A percentile compares a stretch with the other conserved stretches of the same genome.
phyloP scores from a whole-genome alignment of 2,113 vertebrate species.

The Callopanchax toddi region DNA sequence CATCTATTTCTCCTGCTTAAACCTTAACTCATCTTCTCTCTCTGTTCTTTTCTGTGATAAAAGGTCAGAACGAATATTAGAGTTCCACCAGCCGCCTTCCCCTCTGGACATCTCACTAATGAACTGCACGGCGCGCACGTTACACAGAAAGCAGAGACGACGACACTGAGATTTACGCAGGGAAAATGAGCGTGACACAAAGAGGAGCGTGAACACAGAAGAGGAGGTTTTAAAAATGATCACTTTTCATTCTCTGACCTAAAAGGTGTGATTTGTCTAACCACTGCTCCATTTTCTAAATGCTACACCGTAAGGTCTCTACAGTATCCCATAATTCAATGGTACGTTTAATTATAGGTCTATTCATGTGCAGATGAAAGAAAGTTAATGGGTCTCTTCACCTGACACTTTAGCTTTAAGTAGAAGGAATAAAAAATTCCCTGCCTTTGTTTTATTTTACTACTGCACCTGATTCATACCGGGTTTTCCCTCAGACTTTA shows the following conservation, averaged over 20 bases:
- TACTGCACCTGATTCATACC: constrained; percentile 22
- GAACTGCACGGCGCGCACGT: constrained; percentile 54
- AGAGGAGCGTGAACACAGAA: constrained; percentile 3
- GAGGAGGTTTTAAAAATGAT: constrained; percentile 25
- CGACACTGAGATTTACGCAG: constrained; percentile 36
- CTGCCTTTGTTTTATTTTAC: constrained; percentile 14
- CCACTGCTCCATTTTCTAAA: constrained; percentile 23
- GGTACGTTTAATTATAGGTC: constrained; percentile 54
- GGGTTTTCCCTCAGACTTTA: constrained; percentile 60
- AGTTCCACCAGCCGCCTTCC: constrained; percentile 69
- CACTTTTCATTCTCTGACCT: constrained; percentile 13
- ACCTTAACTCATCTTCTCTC: constrained; percentile 29
- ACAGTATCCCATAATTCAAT: constrained; percentile 6
- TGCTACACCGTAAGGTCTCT: neutral
- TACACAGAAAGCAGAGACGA: constrained; percentile 52
- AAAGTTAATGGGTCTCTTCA: constrained; percentile 12
- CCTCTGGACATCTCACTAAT: constrained; percentile 70
- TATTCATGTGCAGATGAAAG: constrained; percentile 6
- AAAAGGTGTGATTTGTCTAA: constrained; percentile 41
- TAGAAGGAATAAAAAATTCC: constrained; percentile 14
- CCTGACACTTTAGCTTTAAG: constrained; percentile 17
- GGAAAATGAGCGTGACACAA: constrained; percentile 51
- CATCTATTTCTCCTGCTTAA: neutral
- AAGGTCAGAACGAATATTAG: constrained; percentile 75
- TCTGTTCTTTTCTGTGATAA: constrained; percentile 29